Evolutionary conservation across 1,140 invertebrate genomes (phyloP).

Genomic region (Pseudomyrmex flavicornis): DNA sequence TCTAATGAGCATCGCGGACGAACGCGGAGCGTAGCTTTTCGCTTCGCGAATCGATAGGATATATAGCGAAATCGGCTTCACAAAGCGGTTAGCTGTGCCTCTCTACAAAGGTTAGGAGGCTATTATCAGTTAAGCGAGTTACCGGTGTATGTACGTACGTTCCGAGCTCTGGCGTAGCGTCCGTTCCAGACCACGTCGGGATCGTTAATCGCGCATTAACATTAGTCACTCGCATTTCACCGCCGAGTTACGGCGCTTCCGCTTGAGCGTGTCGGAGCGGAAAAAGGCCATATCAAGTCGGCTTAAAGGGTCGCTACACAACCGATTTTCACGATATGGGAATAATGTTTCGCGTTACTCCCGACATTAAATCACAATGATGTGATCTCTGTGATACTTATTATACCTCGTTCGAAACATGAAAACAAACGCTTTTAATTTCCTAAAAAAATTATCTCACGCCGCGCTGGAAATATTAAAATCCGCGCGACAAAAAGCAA

Average conservation of each 20-base stretch:
- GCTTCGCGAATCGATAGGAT: background rate
- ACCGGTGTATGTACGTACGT: slow-evolving; percentile 16
- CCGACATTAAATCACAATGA: background rate
- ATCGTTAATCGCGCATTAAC: slow-evolving; percentile 50
- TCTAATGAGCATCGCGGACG: slow-evolving; percentile 46
- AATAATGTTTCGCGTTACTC: slow-evolving; percentile 8
- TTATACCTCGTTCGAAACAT: too few species aligned
- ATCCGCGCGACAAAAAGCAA: too few species aligned
- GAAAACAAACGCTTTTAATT: too few species aligned
- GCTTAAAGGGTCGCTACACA: background rate
- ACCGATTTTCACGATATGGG: slow-evolving; percentile 26
- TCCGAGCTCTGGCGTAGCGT: background rate
- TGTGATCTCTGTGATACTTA: background rate
- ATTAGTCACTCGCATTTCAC: slow-evolving; percentile 47
- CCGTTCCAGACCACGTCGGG: background rate
- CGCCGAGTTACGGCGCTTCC: slow-evolving; percentile 5
- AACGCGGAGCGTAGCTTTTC: slow-evolving; percentile 31
- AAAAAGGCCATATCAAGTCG: slow-evolving; percentile 13
- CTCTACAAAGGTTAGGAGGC: slow-evolving; percentile 51
- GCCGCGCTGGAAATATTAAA: too few species aligned
- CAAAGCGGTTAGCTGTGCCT: slow-evolving; percentile 13
- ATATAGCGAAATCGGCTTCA: slow-evolving; percentile 27
- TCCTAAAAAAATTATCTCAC: too few species aligned
- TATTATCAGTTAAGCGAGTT: slow-evolving; percentile 65
- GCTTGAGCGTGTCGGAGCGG: slow-evolving; percentile 5